These are phyloP conservation scores for Nasonovia ribisnigri DNA, from an alignment of 2,888 invertebrate species.

Conservation along the genomic window DNA sequence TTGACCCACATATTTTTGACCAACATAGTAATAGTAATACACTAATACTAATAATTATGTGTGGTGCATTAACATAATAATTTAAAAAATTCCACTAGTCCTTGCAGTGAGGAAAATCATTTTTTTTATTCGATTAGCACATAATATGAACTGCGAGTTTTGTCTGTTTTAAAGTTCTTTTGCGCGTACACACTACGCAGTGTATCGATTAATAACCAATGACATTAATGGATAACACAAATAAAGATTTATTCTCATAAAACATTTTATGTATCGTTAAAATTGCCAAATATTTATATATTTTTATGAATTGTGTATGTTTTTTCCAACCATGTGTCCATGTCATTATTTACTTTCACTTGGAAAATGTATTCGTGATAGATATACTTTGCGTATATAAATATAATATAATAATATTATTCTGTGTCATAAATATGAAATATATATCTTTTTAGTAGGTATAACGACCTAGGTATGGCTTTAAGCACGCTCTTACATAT, in stretches of 20 bases:
- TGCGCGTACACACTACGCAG: not conserved
- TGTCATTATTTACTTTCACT: not conserved
- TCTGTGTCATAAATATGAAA: not conserved
- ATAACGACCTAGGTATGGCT: not conserved
- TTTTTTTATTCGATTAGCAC: not conserved
- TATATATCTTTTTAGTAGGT: not conserved
- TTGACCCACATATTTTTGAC: not conserved
- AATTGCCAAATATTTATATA: not conserved
- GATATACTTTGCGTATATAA: not conserved
- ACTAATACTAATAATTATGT: not conserved
- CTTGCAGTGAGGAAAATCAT: not conserved
- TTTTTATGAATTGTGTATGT: not conserved
- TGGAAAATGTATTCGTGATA: not conserved
- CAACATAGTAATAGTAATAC: not conserved
- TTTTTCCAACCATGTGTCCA: not conserved
- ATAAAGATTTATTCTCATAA: not conserved
- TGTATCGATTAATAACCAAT: not conserved
- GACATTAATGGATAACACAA: not conserved
- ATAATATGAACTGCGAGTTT: not conserved
- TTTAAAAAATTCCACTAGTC: not conserved
- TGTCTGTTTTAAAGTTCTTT: not conserved
- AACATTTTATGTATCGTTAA: not conserved
- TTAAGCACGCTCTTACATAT: not conserved
- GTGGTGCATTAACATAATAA: not conserved
- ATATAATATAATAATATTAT: not conserved